These are phyloP conservation scores for fruit fly (Drosophila melanogaster) DNA, from an alignment of 1,140 invertebrate genomes.

Conservation along the genomic window DNA sequence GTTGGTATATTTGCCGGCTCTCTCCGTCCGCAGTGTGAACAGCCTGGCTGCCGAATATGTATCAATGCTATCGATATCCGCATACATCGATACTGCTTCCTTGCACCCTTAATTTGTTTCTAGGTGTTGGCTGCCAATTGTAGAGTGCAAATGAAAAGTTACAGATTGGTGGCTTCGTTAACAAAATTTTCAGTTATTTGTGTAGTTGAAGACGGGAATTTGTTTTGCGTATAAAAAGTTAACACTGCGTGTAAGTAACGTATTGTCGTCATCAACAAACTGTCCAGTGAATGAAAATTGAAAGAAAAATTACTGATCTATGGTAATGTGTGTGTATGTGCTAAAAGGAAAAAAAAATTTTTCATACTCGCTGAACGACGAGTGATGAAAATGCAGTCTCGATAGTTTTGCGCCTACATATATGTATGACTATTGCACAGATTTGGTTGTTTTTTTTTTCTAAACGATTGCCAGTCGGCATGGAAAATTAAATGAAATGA, in stretches of 20 bases:
- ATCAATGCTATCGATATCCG: conserved; percentile 25
- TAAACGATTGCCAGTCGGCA: background rate
- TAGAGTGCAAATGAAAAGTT: conserved; percentile 75
- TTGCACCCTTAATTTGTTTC: conserved; percentile 54
- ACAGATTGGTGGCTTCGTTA: conserved; percentile 56
- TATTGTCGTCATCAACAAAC: conserved; percentile 12
- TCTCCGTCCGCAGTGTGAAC: conserved; percentile 4
- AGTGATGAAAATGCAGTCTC: conserved; percentile 21
- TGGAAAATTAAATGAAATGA: background rate
- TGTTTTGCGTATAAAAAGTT: conserved; percentile 25
- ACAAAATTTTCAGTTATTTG: conserved; percentile 51
- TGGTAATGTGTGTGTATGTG: conserved; percentile 51
- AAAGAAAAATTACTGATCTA: conserved; percentile 29
- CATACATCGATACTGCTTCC: conserved; percentile 44
- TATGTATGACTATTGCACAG: conserved; percentile 2
- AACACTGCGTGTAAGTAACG: conserved; percentile 49
- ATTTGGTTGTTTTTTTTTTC: background rate
- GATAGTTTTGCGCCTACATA: conserved; percentile 21
- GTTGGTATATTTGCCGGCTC: background rate
- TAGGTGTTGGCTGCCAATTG: conserved; percentile 80
- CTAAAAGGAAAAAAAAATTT: conserved; percentile 43
- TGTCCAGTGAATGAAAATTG: conserved; percentile 27
- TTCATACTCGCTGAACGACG: conserved; percentile 20
- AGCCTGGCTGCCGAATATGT: background rate
- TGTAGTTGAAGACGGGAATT: conserved; percentile 46